phyloP scores from a whole-genome alignment of 2,888 invertebrate genomes.

The Pristionchus exspectatus region DNA sequence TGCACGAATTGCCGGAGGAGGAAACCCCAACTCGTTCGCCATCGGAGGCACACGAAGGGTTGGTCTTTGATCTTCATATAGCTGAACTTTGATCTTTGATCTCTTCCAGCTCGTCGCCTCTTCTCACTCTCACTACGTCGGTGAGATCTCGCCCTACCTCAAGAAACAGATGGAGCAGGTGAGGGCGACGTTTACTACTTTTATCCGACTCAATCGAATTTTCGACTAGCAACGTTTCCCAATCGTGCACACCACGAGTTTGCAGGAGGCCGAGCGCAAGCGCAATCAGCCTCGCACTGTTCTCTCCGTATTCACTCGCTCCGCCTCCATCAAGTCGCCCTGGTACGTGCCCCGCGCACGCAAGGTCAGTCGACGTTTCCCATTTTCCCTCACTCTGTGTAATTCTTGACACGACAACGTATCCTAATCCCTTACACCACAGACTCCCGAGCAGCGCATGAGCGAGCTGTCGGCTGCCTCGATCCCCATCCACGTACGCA shows the following conservation, averaged over 20 bases:
- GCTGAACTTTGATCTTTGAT: constrained; percentile 20
- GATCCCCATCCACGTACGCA: constrained; percentile 48
- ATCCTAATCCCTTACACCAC: constrained; percentile 28
- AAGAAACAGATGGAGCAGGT: constrained; percentile 51
- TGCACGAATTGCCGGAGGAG: constrained; percentile 49
- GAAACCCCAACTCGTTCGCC: constrained; percentile 37
- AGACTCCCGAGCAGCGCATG: constrained; percentile 47
- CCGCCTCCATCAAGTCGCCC: constrained; percentile 52
- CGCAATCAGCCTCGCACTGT: constrained; percentile 52
- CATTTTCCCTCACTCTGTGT: background rate
- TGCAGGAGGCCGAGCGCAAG: constrained; percentile 46
- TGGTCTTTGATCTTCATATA: constrained; percentile 12
- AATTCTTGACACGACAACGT: background rate
- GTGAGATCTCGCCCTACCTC: constrained; percentile 48
- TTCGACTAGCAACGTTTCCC: background rate
- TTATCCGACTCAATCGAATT: background rate
- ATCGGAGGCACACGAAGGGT: constrained; percentile 51
- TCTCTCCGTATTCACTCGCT: constrained; percentile 49
- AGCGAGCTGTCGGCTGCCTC: constrained; percentile 39
- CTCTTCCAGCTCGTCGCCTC: constrained; percentile 12
- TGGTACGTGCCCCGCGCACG: constrained; percentile 54
- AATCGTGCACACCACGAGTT: background rate
- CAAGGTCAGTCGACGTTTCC: constrained; percentile 40
- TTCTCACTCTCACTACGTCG: constrained; percentile 30
- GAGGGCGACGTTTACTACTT: background rate